phyloP scores from a whole-genome alignment of 2,888 invertebrate species.

The Tenthredo notha region DNA sequence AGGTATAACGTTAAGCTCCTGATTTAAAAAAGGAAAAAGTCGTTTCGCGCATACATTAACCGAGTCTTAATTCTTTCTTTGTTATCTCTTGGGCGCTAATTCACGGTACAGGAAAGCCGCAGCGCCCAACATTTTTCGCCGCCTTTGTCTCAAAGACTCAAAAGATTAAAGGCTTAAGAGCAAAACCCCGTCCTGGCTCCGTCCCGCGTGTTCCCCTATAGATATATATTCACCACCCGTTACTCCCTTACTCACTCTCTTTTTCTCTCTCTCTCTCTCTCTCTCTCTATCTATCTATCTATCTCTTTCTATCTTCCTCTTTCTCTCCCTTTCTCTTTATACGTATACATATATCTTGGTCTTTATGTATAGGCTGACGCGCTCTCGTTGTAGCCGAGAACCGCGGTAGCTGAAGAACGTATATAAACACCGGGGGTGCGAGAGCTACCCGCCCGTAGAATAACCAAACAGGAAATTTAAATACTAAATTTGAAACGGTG shows the following conservation, averaged over 20 bases:
- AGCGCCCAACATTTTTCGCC: constrained; percentile 68
- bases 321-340: neutral
- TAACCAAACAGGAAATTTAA: constrained; percentile 43
- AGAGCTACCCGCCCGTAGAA: constrained; percentile 41
- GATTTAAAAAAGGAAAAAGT: constrained; percentile 38
- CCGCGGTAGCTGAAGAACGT: neutral
- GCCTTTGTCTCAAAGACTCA: constrained; percentile 69
- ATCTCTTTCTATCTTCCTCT: too few species aligned
- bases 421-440: constrained; percentile 36
- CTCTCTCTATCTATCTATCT: neutral
- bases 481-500: constrained; percentile 46
- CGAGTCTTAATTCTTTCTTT: constrained; percentile 74
- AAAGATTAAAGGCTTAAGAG: constrained; percentile 71
- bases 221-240: constrained; percentile 10
- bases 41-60: constrained; percentile 50
- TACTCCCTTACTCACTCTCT: neutral
- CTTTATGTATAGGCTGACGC: constrained; percentile 24
- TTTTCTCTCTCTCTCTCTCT: neutral
- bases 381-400: neutral
- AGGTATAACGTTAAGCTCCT: neutral
- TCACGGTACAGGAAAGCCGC: constrained; percentile 64
- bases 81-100: constrained; percentile 73
- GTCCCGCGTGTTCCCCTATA: neutral
- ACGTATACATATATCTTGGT: constrained; percentile 9
- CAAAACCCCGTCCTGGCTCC: constrained; percentile 25